Evolutionary conservation across 2,797 vertebrate genomes (phyloP), one percentile per base, ranked within the genome.

Genomic region (Craterocephalus amniculus): DNA sequence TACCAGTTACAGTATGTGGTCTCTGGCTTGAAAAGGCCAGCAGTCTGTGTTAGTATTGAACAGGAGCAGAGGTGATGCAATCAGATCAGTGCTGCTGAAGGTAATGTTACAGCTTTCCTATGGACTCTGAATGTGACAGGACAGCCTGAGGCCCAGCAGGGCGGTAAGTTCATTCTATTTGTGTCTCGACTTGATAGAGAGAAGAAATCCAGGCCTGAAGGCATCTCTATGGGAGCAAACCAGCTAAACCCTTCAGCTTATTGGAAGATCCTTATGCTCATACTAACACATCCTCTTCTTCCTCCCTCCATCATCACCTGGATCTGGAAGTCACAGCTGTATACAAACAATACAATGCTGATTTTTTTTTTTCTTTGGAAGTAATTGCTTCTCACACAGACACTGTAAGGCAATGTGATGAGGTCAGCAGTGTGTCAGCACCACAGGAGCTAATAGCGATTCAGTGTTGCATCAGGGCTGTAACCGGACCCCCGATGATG

Each of bases 131-230:
- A 38, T 4, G 4, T 48, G 72, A 74, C 69, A 4, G n/a, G 43
- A 56, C 67, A 66, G 76, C 72, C 67, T 0, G 10, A 58, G 65
- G 70, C 58, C 12, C 26, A 5, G 34, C 34, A 63, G 58, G 76
- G 67, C 67, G 11, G 4, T 0, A 4, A 57, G 29, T 73, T 82
- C 55, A 34, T 38, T 66, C 63, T 70, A 68, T 83, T 80, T 64
- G 65, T 69, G 78, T 85, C 67, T 43, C 0, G 7, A 58, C 57
- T 77, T 9, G 10, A 71, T 34, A 56, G 29, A 11, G 16, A 58
- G 38, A 59, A 58, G 58, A 76, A 79, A 74, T 80, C 76, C 74
- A 58, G 38, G 70, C 80, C 85, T 72, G 72, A 58, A 69, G 82
- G 78, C 75, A 27, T 75, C 72, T 64, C 72, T 49, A 1, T 76